A percentile compares a stretch with the other conserved stretches of the same genome.
phyloP scores from a whole-genome alignment of 2,797 vertebrate species.

The Myotis findleyi region DNA sequence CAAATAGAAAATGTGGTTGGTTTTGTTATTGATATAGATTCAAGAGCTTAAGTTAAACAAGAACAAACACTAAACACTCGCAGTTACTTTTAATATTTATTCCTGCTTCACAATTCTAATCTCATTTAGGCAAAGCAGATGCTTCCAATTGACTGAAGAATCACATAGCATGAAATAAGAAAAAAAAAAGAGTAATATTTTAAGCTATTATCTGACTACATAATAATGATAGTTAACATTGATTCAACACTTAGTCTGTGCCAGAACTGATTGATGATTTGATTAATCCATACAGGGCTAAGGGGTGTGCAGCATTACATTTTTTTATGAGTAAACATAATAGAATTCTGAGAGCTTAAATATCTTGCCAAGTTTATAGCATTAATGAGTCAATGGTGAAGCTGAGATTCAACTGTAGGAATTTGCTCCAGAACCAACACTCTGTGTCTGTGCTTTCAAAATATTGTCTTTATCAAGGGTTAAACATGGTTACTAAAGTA shows the following conservation, averaged over 20 bases:
- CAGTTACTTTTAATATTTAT: neutral
- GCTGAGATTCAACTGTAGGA: neutral
- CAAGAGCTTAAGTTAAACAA: neutral
- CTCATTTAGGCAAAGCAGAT: neutral
- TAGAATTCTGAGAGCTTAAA: neutral
- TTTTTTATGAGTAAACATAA: neutral
- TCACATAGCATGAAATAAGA: neutral
- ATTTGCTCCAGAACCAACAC: neutral
- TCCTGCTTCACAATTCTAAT: slow-evolving; percentile 15
- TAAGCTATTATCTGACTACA: neutral
- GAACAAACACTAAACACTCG: neutral
- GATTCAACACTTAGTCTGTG: neutral
- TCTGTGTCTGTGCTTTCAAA: neutral
- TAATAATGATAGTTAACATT: neutral
- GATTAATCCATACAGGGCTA: neutral
- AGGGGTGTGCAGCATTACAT: neutral
- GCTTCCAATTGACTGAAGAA: neutral
- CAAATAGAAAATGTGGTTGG: neutral
- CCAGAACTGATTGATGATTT: neutral
- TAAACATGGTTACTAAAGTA: slow-evolving; percentile 49
- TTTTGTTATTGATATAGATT: neutral
- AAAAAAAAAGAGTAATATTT: neutral
- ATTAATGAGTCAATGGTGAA: neutral
- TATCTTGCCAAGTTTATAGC: neutral
- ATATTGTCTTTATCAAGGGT: slow-evolving; percentile 42